Percentiles rank a stretch among this genome's conserved stretches.
phyloP scores from a whole-genome alignment of 2,888 invertebrate genomes.

The Gnatocerus cornutus region DNA sequence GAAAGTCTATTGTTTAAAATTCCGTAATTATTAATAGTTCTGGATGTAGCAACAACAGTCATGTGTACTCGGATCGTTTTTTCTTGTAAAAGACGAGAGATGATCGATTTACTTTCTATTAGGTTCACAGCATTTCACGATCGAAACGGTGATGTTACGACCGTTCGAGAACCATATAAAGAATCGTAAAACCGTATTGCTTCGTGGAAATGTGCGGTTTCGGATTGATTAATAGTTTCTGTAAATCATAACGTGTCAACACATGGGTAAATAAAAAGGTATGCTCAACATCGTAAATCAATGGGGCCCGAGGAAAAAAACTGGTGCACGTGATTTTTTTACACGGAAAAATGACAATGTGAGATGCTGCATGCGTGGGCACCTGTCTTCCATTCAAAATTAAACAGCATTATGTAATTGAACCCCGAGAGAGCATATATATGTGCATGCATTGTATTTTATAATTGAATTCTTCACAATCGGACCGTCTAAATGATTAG shows the following conservation, averaged over 20 bases:
- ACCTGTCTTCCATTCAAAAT: conserved; percentile 8
- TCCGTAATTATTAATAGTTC: conserved; percentile 40
- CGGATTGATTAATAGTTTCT: conserved; percentile 46
- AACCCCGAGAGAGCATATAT: conserved; percentile 50
- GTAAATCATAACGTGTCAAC: conserved; percentile 48
- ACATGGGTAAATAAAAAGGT: conserved; percentile 46
- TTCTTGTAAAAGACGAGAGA: conserved; percentile 27
- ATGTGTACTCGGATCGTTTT: conserved; percentile 22
- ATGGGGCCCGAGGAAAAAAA: conserved; percentile 9
- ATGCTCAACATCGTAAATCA: conserved; percentile 33
- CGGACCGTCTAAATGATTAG: conserved; percentile 67
- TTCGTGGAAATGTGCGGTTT: conserved; percentile 26
- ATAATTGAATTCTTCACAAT: conserved; percentile 69
- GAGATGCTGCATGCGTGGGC: conserved; percentile 15
- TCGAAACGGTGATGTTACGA: conserved; percentile 22
- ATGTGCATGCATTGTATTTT: conserved; percentile 66
- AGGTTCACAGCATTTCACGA: conserved; percentile 34
- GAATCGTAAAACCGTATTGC: conserved; percentile 32
- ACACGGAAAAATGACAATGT: too few relatives aligned
- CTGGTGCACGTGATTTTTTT: too few relatives aligned
- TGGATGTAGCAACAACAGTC: conserved; percentile 28
- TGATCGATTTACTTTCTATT: conserved; percentile 44
- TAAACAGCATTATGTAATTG: conserved; percentile 31
- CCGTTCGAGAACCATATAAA: conserved; percentile 25
- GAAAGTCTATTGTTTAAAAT: conserved; percentile 36